Evolutionary conservation across 2,888 invertebrate genomes (phyloP), one percentile per base, ranked within the genome.

Genomic region (Chamaedrilus cognettii): DNA sequence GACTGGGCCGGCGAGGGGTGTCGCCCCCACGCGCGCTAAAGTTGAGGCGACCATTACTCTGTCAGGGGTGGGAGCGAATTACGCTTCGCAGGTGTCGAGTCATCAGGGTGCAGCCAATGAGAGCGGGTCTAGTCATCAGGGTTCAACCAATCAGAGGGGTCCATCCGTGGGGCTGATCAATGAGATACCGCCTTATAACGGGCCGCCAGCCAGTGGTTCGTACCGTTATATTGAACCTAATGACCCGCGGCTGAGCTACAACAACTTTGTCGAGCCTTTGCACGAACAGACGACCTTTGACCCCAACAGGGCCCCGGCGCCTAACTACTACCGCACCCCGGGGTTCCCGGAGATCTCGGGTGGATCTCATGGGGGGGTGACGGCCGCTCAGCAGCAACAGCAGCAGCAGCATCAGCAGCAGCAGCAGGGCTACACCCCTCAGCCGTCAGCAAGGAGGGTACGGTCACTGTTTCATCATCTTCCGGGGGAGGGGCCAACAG

Each of bases 31-130:
- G 11, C 11, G 55, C 11, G 55, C 55, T 52, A 52, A 52, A 52
- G 55, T 52, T 19, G 55, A 52, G 55, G 26, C 55, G 5, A 52
- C 55, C 7, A 52, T 52, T 23, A 52, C 55, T 7, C 55, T 52
- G 7, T 15, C 55, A 7, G 55, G 55, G 26, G 28, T 52, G 23
- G 55, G 55, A 23, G 26, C 55, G 11, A 7, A 7, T 19, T 23
- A 52, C 55, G 55, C 26, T 7, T 7, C 26, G 7, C 55, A 52
- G 28, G n/a, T n/a, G n/a, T n/a, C n/a, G n/a, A 42, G 11, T 11
- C 26, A 11, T 19, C 15, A 52, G 7, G 7, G 7, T 15, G 11
- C 55, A 19, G 26, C 7, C 26, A 52, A 52, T 52, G 26, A 7
- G 7, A 42, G 19, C 19, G 7, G 19, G 11, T 7, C 42, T 7